Percentiles rank a stretch among this genome's conserved stretches.
These are phyloP conservation scores for Ips nitidus DNA, from an alignment of 1,140 invertebrate species.

Conservation along the genomic window DNA sequence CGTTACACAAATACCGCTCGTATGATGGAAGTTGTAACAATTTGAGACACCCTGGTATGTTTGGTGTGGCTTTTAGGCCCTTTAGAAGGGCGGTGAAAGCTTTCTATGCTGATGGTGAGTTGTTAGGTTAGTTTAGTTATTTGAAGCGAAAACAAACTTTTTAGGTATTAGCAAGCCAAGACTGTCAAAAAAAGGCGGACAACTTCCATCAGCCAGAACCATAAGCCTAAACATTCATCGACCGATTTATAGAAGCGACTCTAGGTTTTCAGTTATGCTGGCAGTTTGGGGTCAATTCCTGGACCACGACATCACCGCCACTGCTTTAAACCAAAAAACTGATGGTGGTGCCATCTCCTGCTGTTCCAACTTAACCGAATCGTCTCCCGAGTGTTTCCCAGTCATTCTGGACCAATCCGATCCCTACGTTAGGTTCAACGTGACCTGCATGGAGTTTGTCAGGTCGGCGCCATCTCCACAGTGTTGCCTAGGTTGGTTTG, in stretches of 20 bases:
- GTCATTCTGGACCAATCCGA: conserved; percentile 68
- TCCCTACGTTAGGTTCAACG: conserved; percentile 66
- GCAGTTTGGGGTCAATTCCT: conserved; percentile 94
- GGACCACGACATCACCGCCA: conserved; percentile 92
- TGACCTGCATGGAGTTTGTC: conserved; percentile 82
- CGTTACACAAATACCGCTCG: conserved; percentile 60
- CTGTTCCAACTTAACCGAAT: conserved; percentile 52
- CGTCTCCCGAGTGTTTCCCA: conserved; percentile 81
- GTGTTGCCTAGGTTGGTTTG: conserved; percentile 64
- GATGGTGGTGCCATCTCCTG: conserved; percentile 68
- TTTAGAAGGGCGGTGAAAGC: conserved; percentile 74
- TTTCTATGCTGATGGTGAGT: conserved; percentile 73
- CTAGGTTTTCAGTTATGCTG: conserved; percentile 76
- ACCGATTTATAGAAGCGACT: conserved; percentile 69
- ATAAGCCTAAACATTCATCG: conserved; percentile 73
- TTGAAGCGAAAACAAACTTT: conserved; percentile 4
- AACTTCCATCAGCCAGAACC: conserved; percentile 71
- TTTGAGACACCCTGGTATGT: conserved; percentile 61
- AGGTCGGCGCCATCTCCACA: conserved; percentile 82
- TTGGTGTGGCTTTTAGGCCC: conserved; percentile 74
- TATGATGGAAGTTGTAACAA: conserved; percentile 85
- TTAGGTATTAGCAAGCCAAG: conserved; percentile 70
- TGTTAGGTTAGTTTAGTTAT: neutral
- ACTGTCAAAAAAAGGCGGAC: conserved; percentile 55
- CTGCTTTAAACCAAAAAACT: conserved; percentile 69